Percentiles rank a stretch among this genome's conserved stretches.
These are phyloP conservation scores for Scrobipalpa atriplicella DNA, from an alignment of 2,888 invertebrate genomes.

Conservation along the genomic window DNA sequence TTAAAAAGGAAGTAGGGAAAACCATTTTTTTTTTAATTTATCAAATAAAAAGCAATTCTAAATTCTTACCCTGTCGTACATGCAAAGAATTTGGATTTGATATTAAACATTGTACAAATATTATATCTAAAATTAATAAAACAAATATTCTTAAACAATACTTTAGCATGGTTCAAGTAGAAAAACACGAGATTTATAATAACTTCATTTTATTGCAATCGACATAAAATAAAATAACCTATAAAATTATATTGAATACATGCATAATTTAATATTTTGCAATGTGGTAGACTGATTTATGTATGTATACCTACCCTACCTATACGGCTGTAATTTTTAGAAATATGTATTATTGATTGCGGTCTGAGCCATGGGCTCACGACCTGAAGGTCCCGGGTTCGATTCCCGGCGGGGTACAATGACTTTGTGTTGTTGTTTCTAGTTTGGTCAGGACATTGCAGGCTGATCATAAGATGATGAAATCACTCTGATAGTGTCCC, in stretches of 20 bases:
- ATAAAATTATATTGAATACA: background rate
- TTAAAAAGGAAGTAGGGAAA: too few species aligned
- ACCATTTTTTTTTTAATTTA: too few species aligned
- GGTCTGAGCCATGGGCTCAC: too few species aligned
- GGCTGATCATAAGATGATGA: too few species aligned
- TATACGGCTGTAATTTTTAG: too few species aligned
- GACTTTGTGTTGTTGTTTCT: too few species aligned
- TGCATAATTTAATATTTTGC: background rate
- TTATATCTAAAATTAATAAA: constrained; percentile 42
- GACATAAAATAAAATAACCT: constrained; percentile 8
- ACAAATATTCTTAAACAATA: constrained; percentile 43
- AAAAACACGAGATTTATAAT: background rate
- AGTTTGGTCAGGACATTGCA: too few species aligned
- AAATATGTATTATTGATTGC: too few species aligned
- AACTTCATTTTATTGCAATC: background rate
- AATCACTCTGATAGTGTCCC: too few species aligned
- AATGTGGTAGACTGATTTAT: background rate
- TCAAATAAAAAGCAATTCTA: background rate
- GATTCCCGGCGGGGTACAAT: too few species aligned
- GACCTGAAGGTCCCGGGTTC: too few species aligned
- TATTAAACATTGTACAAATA: constrained; percentile 51
- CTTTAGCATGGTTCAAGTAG: background rate
- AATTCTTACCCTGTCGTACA: constrained; percentile 59
- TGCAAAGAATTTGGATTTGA: constrained; percentile 47
- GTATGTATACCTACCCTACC: too few species aligned